Percentiles rank a stretch among this genome's conserved stretches.
These are phyloP conservation scores for Hemicentrotus pulcherrimus DNA, from an alignment of 35 echinoderm and acorn worm species.

Conservation along the genomic window DNA sequence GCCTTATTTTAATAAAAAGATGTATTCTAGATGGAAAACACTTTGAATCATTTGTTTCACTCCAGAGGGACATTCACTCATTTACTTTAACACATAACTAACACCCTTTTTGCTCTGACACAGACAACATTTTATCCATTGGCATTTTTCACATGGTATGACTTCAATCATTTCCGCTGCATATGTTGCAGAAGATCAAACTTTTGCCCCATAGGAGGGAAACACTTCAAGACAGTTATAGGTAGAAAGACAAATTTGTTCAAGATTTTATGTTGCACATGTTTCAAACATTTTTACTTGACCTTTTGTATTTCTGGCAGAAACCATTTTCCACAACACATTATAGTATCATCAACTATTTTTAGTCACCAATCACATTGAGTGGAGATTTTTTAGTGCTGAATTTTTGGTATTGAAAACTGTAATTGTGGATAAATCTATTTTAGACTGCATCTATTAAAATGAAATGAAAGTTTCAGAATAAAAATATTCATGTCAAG, in stretches of 20 bases:
- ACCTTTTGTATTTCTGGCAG: background rate
- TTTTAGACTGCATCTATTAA: too few species aligned
- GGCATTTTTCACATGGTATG: background rate
- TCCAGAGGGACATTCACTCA: too few species aligned
- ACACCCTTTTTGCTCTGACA: background rate
- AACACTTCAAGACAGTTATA: background rate
- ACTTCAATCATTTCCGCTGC: background rate
- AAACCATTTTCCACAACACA: background rate
- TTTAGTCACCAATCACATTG: background rate
- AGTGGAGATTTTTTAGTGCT: background rate
- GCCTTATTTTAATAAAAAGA: too few species aligned
- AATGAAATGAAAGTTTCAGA: too few species aligned
- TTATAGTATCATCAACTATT: background rate
- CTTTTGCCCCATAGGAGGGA: background rate
- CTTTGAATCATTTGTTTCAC: too few species aligned
- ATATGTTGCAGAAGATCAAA: background rate
- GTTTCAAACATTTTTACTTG: background rate
- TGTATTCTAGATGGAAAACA: background rate
- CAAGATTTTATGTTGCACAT: slow-evolving; percentile 10
- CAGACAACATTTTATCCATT: background rate
- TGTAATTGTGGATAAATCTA: too few species aligned
- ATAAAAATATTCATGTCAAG: too few species aligned
- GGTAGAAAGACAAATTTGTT: background rate
- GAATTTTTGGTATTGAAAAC: too few species aligned
- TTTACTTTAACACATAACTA: too few species aligned